Evolutionary conservation across 2,113 vertebrate genomes (phyloP).

Genomic region (Scortum barcoo): DNA sequence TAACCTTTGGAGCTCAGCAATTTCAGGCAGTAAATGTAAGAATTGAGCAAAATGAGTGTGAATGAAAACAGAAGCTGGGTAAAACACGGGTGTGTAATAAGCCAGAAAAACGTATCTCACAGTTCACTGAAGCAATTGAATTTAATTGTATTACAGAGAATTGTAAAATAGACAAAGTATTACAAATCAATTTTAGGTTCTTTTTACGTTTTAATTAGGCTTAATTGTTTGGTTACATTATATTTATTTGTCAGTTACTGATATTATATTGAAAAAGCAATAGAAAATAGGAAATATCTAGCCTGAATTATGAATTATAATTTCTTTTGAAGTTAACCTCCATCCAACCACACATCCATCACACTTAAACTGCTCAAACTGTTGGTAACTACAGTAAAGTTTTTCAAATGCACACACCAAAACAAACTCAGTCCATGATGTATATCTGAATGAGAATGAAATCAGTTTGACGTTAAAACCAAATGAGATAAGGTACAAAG

Average conservation of each 20-base stretch:
- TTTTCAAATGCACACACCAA: slow-evolving; percentile 19
- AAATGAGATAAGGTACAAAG: slow-evolving; percentile 57
- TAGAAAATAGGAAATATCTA: background rate
- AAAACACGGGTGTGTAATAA: slow-evolving; percentile 42
- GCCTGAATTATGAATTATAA: background rate
- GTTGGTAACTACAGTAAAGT: slow-evolving; percentile 25
- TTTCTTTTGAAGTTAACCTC: slow-evolving; percentile 20
- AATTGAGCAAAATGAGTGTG: background rate
- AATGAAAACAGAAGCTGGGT: slow-evolving; percentile 28
- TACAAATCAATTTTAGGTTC: background rate
- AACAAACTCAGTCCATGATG: slow-evolving; percentile 39
- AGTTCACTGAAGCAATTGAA: slow-evolving; percentile 50
- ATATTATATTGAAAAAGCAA: background rate
- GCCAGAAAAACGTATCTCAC: slow-evolving; percentile 40
- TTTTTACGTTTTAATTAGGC: slow-evolving; percentile 19
- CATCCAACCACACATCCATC: slow-evolving; percentile 22
- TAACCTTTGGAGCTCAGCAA: slow-evolving; percentile 27
- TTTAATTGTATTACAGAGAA: slow-evolving; percentile 45
- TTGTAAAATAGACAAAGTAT: slow-evolving; percentile 11
- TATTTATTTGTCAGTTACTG: background rate
- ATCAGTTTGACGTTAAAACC: slow-evolving; percentile 69
- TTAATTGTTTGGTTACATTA: slow-evolving; percentile 16
- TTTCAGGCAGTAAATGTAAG: background rate
- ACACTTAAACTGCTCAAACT: slow-evolving; percentile 28
- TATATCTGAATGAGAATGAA: slow-evolving; percentile 58